Base-by-base conservation (phyloP, 2,113 vertebrate genomes). In the Actenoides lindsayi region DNA sequence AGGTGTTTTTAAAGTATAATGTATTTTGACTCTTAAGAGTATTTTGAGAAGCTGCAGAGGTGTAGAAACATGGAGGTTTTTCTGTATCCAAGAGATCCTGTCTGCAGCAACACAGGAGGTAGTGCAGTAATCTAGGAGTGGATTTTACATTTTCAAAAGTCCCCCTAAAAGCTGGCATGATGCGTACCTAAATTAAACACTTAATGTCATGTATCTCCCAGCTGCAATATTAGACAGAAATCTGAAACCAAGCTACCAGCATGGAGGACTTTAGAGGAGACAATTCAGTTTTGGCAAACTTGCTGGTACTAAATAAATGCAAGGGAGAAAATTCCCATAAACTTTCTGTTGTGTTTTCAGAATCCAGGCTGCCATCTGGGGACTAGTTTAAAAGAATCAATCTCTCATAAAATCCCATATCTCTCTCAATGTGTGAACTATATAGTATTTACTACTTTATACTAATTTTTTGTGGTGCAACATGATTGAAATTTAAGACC, bases 141-240 rank as follows among this genome's bases (percentile, higher is more conserved):
- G 50, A 44, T n/a, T 74, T 73, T 37, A 48, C n/a, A 3, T n/a
- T 73, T 69, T 68, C 35, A 65, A 41, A 90, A 86, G 57, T 48
- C 27, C 44, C 56, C 70, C 30, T 60, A 18, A 73, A 87, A 77
- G 73, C 81, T 91, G 92, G 68, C 83, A 5, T 14, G 20, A 11
- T 42, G 73, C 81, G 64, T 93, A 78, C 84, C 83, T 88, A 92
- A 92, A 84, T 28, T 28, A 87, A 94, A 93, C 70, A 70, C 53
- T 94, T 69, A 4, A 41, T 24, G 48, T 46, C 44, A 10, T 48
- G 50, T 81, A 53, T 82, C 25, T 92, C 8, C 33, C n/a, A 82
- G 33, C 42, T 94, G 57, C 35, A 25, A 1, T 60, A 50, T 69
- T 68, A 33, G 77, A 50, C 31, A 77, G 60, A 79, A 87, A 90